Conservation (phyloP, 2,797 vertebrate species). For the Sebastes oblongus region DNA sequence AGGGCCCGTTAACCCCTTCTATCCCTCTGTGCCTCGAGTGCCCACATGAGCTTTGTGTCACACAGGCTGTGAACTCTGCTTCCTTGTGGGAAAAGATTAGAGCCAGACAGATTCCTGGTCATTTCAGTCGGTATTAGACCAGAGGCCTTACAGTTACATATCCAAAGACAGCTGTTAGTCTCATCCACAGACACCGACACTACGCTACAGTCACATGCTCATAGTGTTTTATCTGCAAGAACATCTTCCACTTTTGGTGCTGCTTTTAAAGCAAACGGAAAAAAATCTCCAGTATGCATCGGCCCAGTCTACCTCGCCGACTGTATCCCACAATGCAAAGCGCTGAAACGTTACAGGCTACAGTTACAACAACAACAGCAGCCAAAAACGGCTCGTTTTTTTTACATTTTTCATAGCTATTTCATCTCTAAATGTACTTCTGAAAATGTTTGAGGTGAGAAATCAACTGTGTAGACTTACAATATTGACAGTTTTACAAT, state of each 20-base stretch:
- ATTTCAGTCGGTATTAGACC: background rate
- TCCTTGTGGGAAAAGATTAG: constrained; percentile 29
- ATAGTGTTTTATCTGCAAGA: background rate
- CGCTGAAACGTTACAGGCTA: too few relatives aligned
- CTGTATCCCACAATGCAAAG: too few relatives aligned
- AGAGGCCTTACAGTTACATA: background rate
- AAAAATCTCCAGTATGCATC: too few relatives aligned
- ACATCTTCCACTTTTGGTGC: background rate
- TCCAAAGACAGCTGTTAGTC: background rate
- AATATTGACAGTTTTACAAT: too few relatives aligned
- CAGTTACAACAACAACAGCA: too few relatives aligned
- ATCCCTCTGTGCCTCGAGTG: background rate
- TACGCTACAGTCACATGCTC: background rate
- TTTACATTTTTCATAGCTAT: too few relatives aligned
- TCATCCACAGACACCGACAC: background rate
- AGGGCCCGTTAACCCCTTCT: constrained; percentile 2
- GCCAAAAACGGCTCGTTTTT: too few relatives aligned
- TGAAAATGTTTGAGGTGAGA: too few relatives aligned
- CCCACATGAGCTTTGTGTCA: constrained; percentile 8
- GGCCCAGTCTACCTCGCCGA: too few relatives aligned
- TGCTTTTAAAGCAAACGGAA: background rate
- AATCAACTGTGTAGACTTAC: too few relatives aligned
- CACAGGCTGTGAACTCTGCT: constrained; percentile 24
- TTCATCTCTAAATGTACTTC: too few relatives aligned
- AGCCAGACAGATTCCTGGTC: constrained; percentile 15